Evolutionary conservation across 2,888 invertebrate species (phyloP).

Genomic region (Leptinotarsa haldemani): DNA sequence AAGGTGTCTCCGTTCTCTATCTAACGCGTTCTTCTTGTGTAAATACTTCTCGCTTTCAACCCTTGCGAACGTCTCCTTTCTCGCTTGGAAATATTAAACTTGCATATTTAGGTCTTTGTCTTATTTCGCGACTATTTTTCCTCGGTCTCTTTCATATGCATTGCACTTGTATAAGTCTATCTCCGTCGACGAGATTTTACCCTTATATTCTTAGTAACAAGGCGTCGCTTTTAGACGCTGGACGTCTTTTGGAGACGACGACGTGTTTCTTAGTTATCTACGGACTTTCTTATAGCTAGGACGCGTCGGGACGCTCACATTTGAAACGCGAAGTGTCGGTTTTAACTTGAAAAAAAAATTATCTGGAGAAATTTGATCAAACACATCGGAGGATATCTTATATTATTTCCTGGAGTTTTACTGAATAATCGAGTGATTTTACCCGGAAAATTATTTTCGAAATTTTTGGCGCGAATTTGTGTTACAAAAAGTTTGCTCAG

Average conservation of each 20-base stretch:
- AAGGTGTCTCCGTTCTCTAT: conserved; percentile 61
- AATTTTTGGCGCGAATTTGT: conserved; percentile 46
- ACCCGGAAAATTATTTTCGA: conserved; percentile 25
- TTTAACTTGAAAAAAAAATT: conserved; percentile 32
- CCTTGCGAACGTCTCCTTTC: conserved; percentile 59
- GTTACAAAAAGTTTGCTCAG: conserved; percentile 39
- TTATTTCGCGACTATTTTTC: conserved; percentile 61
- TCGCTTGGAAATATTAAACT: conserved; percentile 59
- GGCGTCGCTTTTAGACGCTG: conserved; percentile 66
- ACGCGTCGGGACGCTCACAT: conserved; percentile 62
- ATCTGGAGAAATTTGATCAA: conserved; percentile 10
- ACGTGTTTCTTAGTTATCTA: conserved; percentile 66
- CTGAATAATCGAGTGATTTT: conserved; percentile 15
- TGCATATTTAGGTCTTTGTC: conserved; percentile 60
- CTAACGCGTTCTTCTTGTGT: conserved; percentile 60
- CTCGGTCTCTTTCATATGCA: conserved; percentile 56
- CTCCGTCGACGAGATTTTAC: conserved; percentile 57
- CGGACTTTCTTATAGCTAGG: conserved; percentile 66
- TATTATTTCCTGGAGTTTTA: conserved; percentile 5
- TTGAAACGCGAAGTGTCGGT: conserved; percentile 48
- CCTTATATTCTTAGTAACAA: conserved; percentile 66
- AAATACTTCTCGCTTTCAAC: conserved; percentile 58
- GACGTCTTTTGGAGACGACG: conserved; percentile 66
- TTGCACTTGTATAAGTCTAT: conserved; percentile 59
- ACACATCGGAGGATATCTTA: background rate